phyloP scores from a whole-genome alignment of 1,140 invertebrate genomes.

The Tetramorium alpestre region DNA sequence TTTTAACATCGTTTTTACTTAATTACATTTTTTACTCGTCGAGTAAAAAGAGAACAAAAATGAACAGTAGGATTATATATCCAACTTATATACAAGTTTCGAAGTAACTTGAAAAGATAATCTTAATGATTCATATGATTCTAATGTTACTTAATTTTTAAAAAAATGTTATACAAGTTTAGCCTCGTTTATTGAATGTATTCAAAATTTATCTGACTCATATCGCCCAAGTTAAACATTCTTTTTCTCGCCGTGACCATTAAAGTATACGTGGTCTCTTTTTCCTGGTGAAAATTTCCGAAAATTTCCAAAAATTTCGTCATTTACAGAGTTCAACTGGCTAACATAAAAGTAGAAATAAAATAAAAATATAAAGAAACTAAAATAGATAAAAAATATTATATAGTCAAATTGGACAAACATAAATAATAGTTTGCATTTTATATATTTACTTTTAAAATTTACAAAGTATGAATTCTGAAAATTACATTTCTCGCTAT shows the following conservation, averaged over 20 bases:
- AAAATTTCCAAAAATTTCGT: constrained; percentile 72
- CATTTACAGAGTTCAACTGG: constrained; percentile 59
- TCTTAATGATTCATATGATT: constrained; percentile 22
- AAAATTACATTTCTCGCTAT: neutral
- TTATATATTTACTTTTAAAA: neutral
- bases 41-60: neutral
- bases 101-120: neutral
- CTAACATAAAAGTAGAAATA: constrained; percentile 37
- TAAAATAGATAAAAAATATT: constrained; percentile 35
- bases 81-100: neutral
- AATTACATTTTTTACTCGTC: neutral
- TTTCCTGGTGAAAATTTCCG: constrained; percentile 79
- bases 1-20: constrained; percentile 1
- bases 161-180: constrained; percentile 74
- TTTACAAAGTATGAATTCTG: neutral
- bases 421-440: neutral
- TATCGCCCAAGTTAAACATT: constrained; percentile 68
- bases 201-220: constrained; percentile 83
- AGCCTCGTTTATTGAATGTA: constrained; percentile 70
- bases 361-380: neutral
- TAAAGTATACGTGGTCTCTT: constrained; percentile 81
- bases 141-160: neutral
- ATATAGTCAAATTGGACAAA: neutral
- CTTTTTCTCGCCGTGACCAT: constrained; percentile 67
- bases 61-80: neutral